These are phyloP conservation scores for Percina caprodes DNA, from an alignment of 2,113 vertebrate genomes.

Conservation along the genomic window DNA sequence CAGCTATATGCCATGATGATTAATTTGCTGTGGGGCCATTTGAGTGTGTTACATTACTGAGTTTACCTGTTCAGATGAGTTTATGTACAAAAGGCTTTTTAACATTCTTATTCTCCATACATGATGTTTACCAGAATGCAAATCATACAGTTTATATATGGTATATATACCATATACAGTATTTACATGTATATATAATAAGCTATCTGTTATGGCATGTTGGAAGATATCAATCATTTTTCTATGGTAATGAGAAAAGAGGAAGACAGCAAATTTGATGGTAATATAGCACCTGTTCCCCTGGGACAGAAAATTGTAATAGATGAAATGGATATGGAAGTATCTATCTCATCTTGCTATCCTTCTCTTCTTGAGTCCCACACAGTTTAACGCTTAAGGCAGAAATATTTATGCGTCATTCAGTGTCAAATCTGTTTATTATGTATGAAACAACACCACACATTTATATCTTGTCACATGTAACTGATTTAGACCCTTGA, in stretches of 20 bases:
- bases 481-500: not conserved
- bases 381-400: not conserved
- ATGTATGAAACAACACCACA: conserved; percentile 34
- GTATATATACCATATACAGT: not conserved
- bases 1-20: conserved; percentile 65
- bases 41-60: not conserved
- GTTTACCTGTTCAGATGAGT: conserved; percentile 4
- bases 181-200: not conserved
- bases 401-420: conserved; percentile 9
- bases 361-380: not conserved
- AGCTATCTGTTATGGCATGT: not conserved
- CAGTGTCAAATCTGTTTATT: conserved; percentile 29
- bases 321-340: conserved; percentile 8
- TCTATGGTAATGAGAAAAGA: conserved; percentile 14
- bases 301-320: not conserved
- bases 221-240: conserved; percentile 17
- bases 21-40: conserved; percentile 43
- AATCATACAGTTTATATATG: not conserved
- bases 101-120: not conserved
- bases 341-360: not conserved
- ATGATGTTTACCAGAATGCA: not conserved
- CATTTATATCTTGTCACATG: conserved; percentile 5
- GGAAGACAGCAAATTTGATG: conserved; percentile 16
- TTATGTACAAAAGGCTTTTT: not conserved
- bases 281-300: conserved; percentile 10